Evolutionary conservation across 1,140 invertebrate genomes (phyloP).

Genomic region (Saccostrea cuccullata): DNA sequence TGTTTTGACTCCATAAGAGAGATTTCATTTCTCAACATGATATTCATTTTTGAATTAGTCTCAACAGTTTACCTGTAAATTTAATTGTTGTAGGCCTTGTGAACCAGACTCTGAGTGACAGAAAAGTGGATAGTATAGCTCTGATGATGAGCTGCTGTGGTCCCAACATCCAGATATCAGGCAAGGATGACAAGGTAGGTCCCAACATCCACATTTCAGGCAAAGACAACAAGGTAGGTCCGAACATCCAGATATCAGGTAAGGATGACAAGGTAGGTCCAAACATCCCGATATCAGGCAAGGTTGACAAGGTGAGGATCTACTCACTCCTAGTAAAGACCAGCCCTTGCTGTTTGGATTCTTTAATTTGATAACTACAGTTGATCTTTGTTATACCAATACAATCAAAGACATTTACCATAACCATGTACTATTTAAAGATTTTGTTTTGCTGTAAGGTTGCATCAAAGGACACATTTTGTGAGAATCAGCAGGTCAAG

Average conservation of each 20-base stretch:
- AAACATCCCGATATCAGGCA: slow-evolving; percentile 77
- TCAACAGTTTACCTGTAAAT: no score
- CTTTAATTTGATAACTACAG: neutral
- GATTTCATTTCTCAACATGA: neutral
- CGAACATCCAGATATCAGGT: slow-evolving; percentile 77
- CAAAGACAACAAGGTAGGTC: slow-evolving; percentile 70
- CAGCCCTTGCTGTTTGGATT: neutral
- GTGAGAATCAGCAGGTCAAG: slow-evolving; percentile 68
- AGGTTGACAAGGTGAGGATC: slow-evolving; percentile 70
- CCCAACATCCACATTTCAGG: slow-evolving; percentile 77
- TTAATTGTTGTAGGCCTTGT: slow-evolving; percentile 67
- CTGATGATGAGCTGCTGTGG: slow-evolving; percentile 78
- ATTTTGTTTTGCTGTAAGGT: slow-evolving; percentile 52
- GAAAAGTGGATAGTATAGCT: slow-evolving; percentile 77
- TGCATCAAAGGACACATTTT: slow-evolving; percentile 67
- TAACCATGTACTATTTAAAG: neutral
- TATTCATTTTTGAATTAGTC: neutral
- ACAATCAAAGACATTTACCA: neutral
- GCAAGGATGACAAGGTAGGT: slow-evolving; percentile 77
- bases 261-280: slow-evolving; percentile 77
- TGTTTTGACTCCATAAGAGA: neutral
- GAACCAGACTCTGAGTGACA: slow-evolving; percentile 66
- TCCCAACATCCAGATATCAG: slow-evolving; percentile 76
- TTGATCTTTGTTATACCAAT: no score
- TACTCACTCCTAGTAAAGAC: neutral